Base-by-base conservation (phyloP, 2,888 invertebrate species). In the Caenorhabditis zanzibari region DNA sequence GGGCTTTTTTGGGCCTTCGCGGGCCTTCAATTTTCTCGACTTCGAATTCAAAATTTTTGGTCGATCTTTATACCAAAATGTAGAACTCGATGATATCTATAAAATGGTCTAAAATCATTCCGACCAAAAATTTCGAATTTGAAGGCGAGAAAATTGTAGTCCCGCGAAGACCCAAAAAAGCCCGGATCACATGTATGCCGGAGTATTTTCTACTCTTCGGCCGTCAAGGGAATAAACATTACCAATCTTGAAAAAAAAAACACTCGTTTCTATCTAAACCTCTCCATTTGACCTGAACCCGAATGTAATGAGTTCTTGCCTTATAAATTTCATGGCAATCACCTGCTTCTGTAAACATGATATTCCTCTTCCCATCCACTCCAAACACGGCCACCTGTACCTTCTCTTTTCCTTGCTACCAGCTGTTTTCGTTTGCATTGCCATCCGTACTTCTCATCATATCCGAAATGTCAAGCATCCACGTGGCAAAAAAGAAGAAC, bases 351-450 rank as follows among this genome's bases (percentile, higher is more conserved):
- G 79, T 71, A 79, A 79, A 79, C 71, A 79, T 56, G 79, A 79
- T 69, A 69, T 77, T 77, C 76, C 2, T 58, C 24, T 24, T 44
- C 19, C 10, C n/a, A 26, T 49, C 54, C 79, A 79, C 79, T 79
- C 56, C 52, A 80, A 73, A 26, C 22, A 58, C 47, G 80, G 64
- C 72, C 72, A 80, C 80, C 80, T 74, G 74, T 69, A 81, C 74
- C 54, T 16, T 68, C 32, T 19, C 12, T n/a, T n/a, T n/a, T 10
- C 54, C 35, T 56, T 44, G 35, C 66, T 52, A 71, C 81, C 81
- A 81, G 81, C 81, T 81, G 81, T 81, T 81, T 75, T 81, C 81
- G 81, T 81, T 81, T 81, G 63, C 71, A 66, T 69, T 79, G 71
- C 49, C 71, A 44, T 63, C n/a, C 22, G 16, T 24, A 22, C 10